These are phyloP conservation scores for Platyura marginata DNA, from an alignment of 1,140 invertebrate species.

Conservation along the genomic window DNA sequence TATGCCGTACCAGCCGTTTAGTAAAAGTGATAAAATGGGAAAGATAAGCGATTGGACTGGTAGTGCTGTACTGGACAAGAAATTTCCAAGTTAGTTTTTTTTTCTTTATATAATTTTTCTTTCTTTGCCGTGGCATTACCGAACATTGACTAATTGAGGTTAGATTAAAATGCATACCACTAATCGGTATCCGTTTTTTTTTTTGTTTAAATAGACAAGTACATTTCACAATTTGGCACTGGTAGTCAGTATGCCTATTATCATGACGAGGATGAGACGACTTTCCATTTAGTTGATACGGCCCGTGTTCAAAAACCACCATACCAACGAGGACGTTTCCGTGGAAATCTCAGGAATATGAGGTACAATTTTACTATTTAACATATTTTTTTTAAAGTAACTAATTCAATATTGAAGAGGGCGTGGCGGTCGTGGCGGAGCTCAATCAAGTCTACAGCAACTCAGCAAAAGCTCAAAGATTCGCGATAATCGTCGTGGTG, in stretches of 20 bases:
- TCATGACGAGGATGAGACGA: conserved; percentile 95
- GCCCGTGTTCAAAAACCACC: conserved; percentile 77
- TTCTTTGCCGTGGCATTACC: background rate
- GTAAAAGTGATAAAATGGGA: conserved; percentile 89
- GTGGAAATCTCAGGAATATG: conserved; percentile 62
- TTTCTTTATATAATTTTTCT: background rate
- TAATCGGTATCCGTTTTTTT: background rate
- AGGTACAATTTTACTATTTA: conserved; percentile 11
- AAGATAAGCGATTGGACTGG: conserved; percentile 98
- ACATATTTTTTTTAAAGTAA: background rate
- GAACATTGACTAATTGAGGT: background rate
- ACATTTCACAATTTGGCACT: conserved; percentile 86
- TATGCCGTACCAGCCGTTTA: conserved; percentile 96
- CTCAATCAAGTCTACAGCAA: conserved; percentile 38
- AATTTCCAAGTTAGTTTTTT: conserved; percentile 69
- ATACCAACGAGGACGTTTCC: conserved; percentile 74
- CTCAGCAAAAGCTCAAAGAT: conserved; percentile 35
- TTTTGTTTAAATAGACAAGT: conserved; percentile 57
- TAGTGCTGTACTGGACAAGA: conserved; percentile 84
- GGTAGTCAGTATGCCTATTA: conserved; percentile 93
- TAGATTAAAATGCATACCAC: background rate
- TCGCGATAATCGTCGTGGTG: conserved; percentile 37
- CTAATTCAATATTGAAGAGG: conserved; percentile 29
- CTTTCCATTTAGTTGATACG: conserved; percentile 95
- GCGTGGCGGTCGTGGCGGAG: conserved; percentile 49